A percentile compares a stretch with the other conserved stretches of the same genome.
phyloP scores from a whole-genome alignment of 2,888 invertebrate genomes.

The Hyposoter didymator region DNA sequence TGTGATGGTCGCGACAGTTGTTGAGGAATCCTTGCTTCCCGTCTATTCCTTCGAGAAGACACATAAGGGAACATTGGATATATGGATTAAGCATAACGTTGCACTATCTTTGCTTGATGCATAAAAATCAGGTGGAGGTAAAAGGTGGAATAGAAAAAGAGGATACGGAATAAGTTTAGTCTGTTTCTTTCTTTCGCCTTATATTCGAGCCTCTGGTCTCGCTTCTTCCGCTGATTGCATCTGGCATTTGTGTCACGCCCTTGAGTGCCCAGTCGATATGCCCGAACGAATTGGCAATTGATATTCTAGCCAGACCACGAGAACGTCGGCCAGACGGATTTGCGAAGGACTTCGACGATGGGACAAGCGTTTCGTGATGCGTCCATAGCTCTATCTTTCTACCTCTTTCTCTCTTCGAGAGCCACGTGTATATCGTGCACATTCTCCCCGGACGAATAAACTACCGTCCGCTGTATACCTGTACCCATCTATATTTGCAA shows the following conservation, averaged over 20 bases:
- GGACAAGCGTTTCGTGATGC: constrained; percentile 50
- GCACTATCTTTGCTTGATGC: constrained; percentile 35
- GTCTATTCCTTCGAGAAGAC: not conserved
- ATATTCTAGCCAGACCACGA: constrained; percentile 79
- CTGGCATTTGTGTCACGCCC: constrained; percentile 84
- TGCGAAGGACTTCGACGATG: constrained; percentile 76
- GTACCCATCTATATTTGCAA: constrained; percentile 3
- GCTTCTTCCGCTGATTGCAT: constrained; percentile 80
- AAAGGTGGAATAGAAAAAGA: not conserved
- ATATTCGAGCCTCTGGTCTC: constrained; percentile 18
- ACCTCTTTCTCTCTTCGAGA: not conserved
- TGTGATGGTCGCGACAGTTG: not conserved
- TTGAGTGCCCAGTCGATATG: constrained; percentile 84
- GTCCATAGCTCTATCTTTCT: not conserved
- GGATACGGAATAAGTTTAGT: not conserved
- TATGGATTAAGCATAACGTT: constrained; percentile 53
- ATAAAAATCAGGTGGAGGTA: constrained; percentile 1
- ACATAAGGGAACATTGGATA: constrained; percentile 29
- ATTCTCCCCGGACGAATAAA: not conserved
- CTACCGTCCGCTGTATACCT: constrained; percentile 1
- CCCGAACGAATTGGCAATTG: constrained; percentile 82
- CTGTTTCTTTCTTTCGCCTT: constrained; percentile 48
- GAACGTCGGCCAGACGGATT: constrained; percentile 83
- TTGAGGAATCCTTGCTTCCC: not conserved
- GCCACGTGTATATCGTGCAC: not conserved